Conservation (phyloP, 2,113 vertebrate species). For the Hystrix cristata region DNA sequence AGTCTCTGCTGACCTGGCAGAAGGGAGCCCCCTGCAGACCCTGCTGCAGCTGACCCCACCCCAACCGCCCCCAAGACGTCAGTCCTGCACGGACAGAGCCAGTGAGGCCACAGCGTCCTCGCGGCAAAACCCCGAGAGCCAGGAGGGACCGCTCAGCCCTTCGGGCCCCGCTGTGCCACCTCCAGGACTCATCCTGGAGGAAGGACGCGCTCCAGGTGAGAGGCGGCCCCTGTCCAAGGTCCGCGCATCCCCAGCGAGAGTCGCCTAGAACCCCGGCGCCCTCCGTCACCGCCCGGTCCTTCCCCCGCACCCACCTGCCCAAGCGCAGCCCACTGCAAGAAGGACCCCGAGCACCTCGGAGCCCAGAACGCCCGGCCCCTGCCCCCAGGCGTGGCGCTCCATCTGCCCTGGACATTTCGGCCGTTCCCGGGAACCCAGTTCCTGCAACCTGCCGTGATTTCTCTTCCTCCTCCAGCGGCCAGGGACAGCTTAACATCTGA, state of each 20-base stretch:
- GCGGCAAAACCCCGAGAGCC: not conserved
- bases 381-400: not conserved
- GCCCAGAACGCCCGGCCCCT: not conserved
- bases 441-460: not conserved
- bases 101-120: not conserved
- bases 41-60: not conserved
- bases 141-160: rapidly evolving
- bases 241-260: too few relatives aligned
- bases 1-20: not conserved
- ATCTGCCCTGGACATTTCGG: not conserved
- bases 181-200: not conserved
- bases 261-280: not conserved
- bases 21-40: not conserved
- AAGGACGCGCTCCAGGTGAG: conserved; percentile 59
- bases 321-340: not conserved
- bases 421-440: not conserved
- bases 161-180: not conserved
- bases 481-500: not conserved
- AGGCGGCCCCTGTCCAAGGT: not conserved
- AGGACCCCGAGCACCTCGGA: not conserved
- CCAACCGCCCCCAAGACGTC: rapidly evolving
- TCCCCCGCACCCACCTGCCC: not conserved
- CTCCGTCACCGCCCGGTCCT: not conserved
- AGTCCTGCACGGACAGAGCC: rapidly evolving
- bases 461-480: not conserved